Evolutionary conservation across 2,113 vertebrate species (phyloP), one percentile per base, ranked within the genome.

Genomic region (Caranx ignobilis): DNA sequence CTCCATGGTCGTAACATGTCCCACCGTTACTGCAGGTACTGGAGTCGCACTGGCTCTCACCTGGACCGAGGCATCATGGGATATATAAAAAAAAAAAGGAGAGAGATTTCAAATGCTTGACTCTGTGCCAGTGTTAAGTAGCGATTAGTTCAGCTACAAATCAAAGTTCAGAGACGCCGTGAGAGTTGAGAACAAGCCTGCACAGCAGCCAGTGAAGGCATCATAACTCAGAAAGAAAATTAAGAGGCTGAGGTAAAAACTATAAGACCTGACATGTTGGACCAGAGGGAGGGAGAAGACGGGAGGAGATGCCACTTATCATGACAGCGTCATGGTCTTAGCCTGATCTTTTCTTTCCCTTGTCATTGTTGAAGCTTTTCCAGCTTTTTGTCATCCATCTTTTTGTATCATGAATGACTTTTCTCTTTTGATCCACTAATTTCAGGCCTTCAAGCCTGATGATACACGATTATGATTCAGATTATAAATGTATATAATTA

Each of bases 21-120:
- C 98, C 98, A 0, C 97, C 97, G 0, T 98, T 98, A 47, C 95
- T 96, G 89, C 98, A 99, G 41, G 97, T 99, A 32, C 88, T 94
- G 3, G 95, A 91, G 63, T 99, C 98, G 6, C 98, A 99, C 74
- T 99, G 98, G 90, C 94, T 97, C 86, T 98, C 97, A 45, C 96
- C 98, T 99, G 84, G 0, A 82, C 21, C 7, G 11, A 41, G 35
- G 39, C 54, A 73, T 52, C 64, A 64, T 3, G 3, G 41, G 43
- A 64, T 64, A 26, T 26, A 26, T 26, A 75, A 16, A 56, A 18
- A 48, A 34, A 8, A 68, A 81, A 31, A 77, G 2, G 8, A 37
- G 8, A 37, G 37, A 37, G 37, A 81, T 35, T 76, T 80, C 43
- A 52, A 60, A 63, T 19, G 3, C 32, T 43, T 79, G 79, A 71